A percentile compares a stretch with the other conserved stretches of the same genome.
These are phyloP conservation scores for Saccopteryx bilineata DNA, from an alignment of 2,113 vertebrate genomes.

Conservation along the genomic window DNA sequence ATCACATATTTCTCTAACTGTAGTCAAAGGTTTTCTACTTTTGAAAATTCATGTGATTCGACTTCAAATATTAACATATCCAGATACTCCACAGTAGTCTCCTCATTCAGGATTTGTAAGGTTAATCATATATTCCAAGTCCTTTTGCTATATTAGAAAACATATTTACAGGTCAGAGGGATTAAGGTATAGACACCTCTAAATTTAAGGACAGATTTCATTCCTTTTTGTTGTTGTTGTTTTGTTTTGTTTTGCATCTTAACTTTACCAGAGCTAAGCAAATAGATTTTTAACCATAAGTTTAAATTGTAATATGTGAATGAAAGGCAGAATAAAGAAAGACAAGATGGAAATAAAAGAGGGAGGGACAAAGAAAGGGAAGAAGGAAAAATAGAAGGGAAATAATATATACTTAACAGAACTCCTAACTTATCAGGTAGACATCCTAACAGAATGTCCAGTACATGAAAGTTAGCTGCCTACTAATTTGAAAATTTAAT, in stretches of 20 bases:
- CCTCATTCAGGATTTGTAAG: background rate
- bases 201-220: background rate
- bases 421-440: background rate
- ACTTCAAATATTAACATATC: background rate
- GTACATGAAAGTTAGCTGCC: background rate
- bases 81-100: background rate
- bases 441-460: background rate
- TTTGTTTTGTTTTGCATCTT: background rate
- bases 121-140: background rate
- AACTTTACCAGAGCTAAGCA: background rate
- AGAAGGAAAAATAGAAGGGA: background rate
- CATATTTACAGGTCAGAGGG: background rate
- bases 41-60: constrained; percentile 5
- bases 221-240: background rate
- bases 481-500: background rate
- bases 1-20: background rate
- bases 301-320: background rate
- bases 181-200: background rate
- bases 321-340: constrained; percentile 29
- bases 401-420: background rate
- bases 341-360: background rate
- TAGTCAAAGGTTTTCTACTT: background rate
- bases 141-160: background rate
- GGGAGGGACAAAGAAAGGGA: background rate
- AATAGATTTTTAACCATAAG: background rate